Evolutionary conservation across 2,113 vertebrate genomes (phyloP).

Genomic region (Hassar affinis): DNA sequence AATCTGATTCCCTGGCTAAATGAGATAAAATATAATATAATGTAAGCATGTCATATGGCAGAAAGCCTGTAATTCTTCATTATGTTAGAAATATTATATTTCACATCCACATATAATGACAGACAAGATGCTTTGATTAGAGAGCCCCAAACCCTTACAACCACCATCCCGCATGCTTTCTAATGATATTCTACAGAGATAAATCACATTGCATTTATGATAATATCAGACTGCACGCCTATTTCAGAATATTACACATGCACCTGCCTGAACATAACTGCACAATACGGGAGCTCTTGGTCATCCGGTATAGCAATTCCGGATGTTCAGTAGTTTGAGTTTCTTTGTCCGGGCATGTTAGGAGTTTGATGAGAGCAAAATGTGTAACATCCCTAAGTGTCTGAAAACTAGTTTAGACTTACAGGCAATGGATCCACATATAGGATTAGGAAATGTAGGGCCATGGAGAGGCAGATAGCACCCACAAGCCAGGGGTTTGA

Average conservation of each 20-base stretch:
- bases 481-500: slow-evolving; percentile 78
- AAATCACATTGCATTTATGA: background rate
- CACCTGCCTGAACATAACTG: background rate
- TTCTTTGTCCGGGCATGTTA: background rate
- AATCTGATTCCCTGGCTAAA: too few relatives aligned
- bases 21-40: too few relatives aligned
- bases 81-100: too few relatives aligned
- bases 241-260: background rate
- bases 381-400: background rate
- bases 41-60: too few relatives aligned
- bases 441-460: slow-evolving; percentile 78
- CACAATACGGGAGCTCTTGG: background rate
- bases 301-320: background rate
- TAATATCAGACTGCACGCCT: background rate
- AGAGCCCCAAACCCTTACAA: too few relatives aligned
- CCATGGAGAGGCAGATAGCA: slow-evolving; percentile 78
- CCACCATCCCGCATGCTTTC: background rate
- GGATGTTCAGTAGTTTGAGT: background rate
- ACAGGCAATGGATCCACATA: slow-evolving; percentile 78
- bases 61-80: too few relatives aligned
- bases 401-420: slow-evolving; percentile 46
- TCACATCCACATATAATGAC: too few relatives aligned
- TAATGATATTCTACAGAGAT: background rate
- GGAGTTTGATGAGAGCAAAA: background rate
- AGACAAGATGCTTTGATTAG: too few relatives aligned